Evolutionary conservation across 2,888 invertebrate species (phyloP), one percentile per base, ranked within the genome.

Genomic region (Rotaria macrura): DNA sequence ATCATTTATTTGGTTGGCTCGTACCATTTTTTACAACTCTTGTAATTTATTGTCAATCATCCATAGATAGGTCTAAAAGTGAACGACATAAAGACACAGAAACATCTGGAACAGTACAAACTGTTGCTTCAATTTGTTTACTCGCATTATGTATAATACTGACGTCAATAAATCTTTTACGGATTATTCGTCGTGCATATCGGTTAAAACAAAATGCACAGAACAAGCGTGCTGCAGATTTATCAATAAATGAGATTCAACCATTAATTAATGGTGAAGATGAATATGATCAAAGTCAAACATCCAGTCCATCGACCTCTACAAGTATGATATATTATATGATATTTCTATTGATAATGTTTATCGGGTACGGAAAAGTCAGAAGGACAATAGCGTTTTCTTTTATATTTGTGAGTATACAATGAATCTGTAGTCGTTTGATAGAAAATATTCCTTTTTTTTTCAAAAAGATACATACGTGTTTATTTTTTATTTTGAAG

Each of bases 1-100:
- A 79, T 43, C 79, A 79, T 79, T 43, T 79, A 79, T 79, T 12
- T 79, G 79, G 79, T n/a, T 79, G 79, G 79, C 9, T 25, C 6
- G 1, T n/a, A 43, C 79, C 79, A 43, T 25, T 79, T 1, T n/a
- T 25, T 79, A 43, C 43, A n/a, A n/a, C n/a, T 25, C 0, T 43
- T 25, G 12, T 43, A 14, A 43, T 43, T 20, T 43, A n/a, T 79
- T 3, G 25, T 7, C 12, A 10, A 43, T 79, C 79, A n/a, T 14
- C 1, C 9, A 20, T 38, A 20, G 17, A 7, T 34, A 5, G 17
- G 2, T 29, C 29, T 34, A 34, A 20, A 29, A 25, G 17, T 2
- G 20, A 38, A 38, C 3, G 43, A 12, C 3, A 1, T n/a, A 2
- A 0, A n/a, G n/a, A 23, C 23, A 1, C 43, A 20, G 25, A 23